Base-by-base conservation (phyloP, 2,888 invertebrate genomes). In the Campopleginae sp. region DNA sequence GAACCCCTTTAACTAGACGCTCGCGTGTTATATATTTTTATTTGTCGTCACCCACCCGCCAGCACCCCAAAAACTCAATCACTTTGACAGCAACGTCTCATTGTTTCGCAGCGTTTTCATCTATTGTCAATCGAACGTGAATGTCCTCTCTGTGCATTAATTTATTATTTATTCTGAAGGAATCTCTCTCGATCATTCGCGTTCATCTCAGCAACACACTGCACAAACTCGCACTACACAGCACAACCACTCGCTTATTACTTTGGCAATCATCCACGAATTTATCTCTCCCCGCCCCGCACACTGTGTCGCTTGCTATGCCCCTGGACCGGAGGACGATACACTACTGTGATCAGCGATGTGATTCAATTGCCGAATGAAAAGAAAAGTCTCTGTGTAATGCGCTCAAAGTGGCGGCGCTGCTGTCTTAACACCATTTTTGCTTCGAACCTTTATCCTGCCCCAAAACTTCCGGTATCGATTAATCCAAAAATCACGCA, bases 101-200 rank as follows among this genome's bases (percentile, higher is more conserved):
- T 84, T 46, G 80, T 80, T 72, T 63, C 42, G 66, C 80, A 33
- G 54, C 12, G 27, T 71, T 82, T 72, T 74, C 63, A 12, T 33
- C 38, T 46, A 71, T 80, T 65, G 79, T 79, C 79, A 74, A 75
- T 79, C 75, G 79, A 77, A 79, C 74, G 48, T 66, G 31, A 79
- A 70, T 66, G 71, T 46, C 58, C 77, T 61, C 77, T 61, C 38
- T 68, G 38, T 38, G 38, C 38, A 44, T 54, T 8, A 27, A 6
- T 31, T 12, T 71, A 51, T 65, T 23, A 46, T 65, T 33, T 42
- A 38, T 38, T 38, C 2, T 38, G 5, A 8, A 42, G 33, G 31
- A 61, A 58, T 12, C 5, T 72, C 19, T 27, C 48, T n/a, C 42
- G 38, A 71, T 72, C 79, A 78, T 61, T 74, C 33, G 74, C 33